These are phyloP conservation scores for Beroe forskalii DNA, from an alignment of 37 sponge, comb jelly and placozoan genomes.

Conservation along the genomic window DNA sequence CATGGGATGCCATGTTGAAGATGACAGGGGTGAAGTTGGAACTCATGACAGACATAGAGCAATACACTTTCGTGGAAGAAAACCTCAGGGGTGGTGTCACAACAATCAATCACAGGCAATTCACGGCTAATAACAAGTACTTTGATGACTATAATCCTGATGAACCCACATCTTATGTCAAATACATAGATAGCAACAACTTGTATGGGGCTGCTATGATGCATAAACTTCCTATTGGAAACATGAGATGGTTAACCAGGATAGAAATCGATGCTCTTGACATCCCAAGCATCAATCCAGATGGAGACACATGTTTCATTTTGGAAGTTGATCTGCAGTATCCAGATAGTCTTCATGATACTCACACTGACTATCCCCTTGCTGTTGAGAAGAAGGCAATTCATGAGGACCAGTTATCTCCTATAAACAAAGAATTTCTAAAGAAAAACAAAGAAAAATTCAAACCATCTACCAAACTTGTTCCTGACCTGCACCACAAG, in stretches of 20 bases:
- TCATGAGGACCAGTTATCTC: not conserved
- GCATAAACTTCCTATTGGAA: not conserved
- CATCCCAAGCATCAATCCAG: not conserved
- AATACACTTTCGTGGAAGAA: not conserved
- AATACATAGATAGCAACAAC: constrained; percentile 26
- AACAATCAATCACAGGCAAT: not conserved
- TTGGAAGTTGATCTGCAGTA: constrained; percentile 50
- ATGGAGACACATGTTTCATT: constrained; percentile 5
- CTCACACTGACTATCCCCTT: constrained; percentile 30
- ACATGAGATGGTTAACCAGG: not conserved
- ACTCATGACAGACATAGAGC: not conserved
- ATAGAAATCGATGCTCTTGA: not conserved
- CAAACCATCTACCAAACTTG: not conserved
- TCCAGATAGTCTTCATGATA: not conserved
- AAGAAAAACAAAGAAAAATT: not conserved
- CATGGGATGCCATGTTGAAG: constrained; percentile 11
- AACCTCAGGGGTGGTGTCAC: constrained; percentile 5
- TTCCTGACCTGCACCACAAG: constrained; percentile 12
- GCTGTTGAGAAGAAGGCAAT: constrained; percentile 5
- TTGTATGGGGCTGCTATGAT: not conserved
- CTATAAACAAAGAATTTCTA: not conserved
- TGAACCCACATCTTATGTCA: not conserved
- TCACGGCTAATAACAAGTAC: not conserved
- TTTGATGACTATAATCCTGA: constrained; percentile 1
- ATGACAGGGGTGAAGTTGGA: not conserved